Conservation (phyloP, 2,797 vertebrate genomes). For the Alauda arvensis region DNA sequence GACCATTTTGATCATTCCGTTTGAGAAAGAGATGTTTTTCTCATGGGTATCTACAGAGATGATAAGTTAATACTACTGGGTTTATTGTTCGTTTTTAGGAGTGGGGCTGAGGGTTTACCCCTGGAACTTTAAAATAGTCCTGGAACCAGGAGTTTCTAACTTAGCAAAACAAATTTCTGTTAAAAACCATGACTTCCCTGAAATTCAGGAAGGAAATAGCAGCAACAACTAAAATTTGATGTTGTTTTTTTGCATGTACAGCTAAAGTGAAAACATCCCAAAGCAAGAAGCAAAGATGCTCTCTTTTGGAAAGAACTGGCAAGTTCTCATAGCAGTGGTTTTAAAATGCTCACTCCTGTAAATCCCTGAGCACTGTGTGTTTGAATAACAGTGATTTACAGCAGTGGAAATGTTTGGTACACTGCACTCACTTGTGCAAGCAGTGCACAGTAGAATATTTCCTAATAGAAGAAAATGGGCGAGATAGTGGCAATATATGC, state of each 20-base stretch:
- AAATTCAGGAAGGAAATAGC: not conserved
- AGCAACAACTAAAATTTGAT: not conserved
- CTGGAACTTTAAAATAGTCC: not conserved
- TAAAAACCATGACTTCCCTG: not conserved
- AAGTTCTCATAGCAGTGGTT: not conserved
- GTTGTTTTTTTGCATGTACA: not conserved
- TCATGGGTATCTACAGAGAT: fast-evolving
- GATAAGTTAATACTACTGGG: fast-evolving
- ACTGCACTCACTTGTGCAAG: not conserved
- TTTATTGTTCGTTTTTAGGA: not conserved
- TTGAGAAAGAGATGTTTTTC: not conserved
- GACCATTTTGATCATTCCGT: not conserved
- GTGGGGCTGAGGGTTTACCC: not conserved
- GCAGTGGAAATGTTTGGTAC: not conserved
- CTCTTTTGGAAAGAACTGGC: not conserved
- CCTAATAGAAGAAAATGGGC: not conserved
- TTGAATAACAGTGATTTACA: not conserved
- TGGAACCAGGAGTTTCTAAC: not conserved
- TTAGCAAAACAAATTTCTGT: not conserved
- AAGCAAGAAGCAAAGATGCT: not conserved
- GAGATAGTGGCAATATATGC: not conserved
- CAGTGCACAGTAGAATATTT: not conserved
- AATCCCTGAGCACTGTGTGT: not conserved
- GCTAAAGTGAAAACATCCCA: not conserved
- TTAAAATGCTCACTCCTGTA: not conserved